phyloP scores from a whole-genome alignment of 2,113 vertebrate species.

The Parus major region DNA sequence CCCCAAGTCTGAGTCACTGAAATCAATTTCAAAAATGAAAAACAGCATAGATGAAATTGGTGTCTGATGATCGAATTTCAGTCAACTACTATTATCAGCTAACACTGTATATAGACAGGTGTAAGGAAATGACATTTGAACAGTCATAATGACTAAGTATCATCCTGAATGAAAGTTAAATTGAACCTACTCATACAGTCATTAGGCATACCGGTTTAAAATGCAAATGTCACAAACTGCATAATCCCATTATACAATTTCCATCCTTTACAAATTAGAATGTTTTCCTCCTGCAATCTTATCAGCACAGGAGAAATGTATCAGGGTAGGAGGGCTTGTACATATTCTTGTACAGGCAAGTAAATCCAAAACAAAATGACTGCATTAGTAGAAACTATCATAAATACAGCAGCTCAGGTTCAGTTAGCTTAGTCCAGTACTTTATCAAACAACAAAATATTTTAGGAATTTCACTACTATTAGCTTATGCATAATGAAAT shows the following conservation, averaged over 20 bases:
- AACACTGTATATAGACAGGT: not conserved
- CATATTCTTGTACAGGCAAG: not conserved
- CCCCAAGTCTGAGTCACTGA: not conserved
- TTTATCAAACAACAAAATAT: not conserved
- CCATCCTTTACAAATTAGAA: not conserved
- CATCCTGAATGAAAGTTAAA: not conserved
- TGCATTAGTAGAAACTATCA: not conserved
- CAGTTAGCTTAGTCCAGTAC: not conserved
- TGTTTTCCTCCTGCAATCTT: not conserved
- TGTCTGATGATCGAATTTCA: not conserved
- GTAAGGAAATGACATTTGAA: not conserved
- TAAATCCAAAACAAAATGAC: not conserved
- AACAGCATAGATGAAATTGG: not conserved
- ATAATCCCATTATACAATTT: not conserved
- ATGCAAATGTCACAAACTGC: not conserved
- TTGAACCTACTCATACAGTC: not conserved
- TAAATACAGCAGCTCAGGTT: not conserved
- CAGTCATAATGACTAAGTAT: not conserved
- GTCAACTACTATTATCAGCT: not conserved
- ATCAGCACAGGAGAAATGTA: not conserved
- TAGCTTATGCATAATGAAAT: not conserved
- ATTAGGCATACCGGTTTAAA: not conserved
- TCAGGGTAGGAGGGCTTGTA: not conserved
- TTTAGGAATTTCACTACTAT: not conserved
- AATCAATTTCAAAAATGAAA: not conserved